Evolutionary conservation across 2,888 invertebrate species (phyloP), one percentile per base, ranked within the genome.

Genomic region (Idaea aversata): DNA sequence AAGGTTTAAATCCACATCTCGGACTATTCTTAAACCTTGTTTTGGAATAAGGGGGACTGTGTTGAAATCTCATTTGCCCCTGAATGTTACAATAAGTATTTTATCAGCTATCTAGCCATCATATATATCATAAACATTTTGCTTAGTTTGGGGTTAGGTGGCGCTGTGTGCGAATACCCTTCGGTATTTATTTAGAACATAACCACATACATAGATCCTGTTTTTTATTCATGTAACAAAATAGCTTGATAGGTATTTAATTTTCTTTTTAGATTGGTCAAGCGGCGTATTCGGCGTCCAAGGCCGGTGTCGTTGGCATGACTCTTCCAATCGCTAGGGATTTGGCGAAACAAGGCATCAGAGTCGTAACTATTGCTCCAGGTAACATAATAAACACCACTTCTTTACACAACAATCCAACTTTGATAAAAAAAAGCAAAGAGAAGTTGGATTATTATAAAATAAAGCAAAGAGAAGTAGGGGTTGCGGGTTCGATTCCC

Each of bases 281-380:
- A 89, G 97, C 96, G 0, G 99, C 99, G 0, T 99, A 99, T 84
- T 94, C 99, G 0, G 99, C 99, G 0, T 98, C 98, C 66, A 99
- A 99, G 90, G 99, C 97, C 0, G 99, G 97, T 0, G 96, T 99
- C 57, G 98, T 97, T 5, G 96, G 97, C 5, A 98, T 99, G 98
- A 99, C 99, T 0, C 90, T 99, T 72, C 99, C 99, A 0, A 93
- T 99, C 69, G 99, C 99, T 2, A 94, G 99, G 72, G 99, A 99
- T 89, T 93, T 99, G 35, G 94, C 96, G 58, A 92, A 94, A 35
- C 95, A 96, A 76, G 98, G 98, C 63, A 98, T 98, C 69, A 92
- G 97, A 70, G 96, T 97, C 5, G 95, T 96, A 64, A 96, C 97
- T 0, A 96, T 98, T 77, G 97, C 97, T 4, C 97, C 97, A 72